Conservation (phyloP, 2,888 invertebrate genomes). For the Seira sanloemensis region DNA sequence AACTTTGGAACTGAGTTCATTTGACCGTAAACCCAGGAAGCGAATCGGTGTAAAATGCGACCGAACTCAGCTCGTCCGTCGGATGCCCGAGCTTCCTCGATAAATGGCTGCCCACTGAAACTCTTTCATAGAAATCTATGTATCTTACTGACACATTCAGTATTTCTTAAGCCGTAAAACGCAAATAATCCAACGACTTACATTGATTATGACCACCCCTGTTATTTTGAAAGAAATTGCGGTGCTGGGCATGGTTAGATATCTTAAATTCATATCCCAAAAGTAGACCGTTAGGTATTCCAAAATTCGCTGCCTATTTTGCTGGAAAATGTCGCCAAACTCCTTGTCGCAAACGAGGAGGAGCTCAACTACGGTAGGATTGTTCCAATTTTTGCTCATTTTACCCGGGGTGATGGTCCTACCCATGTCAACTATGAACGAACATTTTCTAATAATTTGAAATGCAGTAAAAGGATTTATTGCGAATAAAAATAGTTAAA, state of each 20-base stretch:
- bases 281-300: constrained; percentile 65
- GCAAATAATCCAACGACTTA: too few relatives aligned
- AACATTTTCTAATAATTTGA: background rate
- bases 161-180: too few relatives aligned
- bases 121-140: too few relatives aligned
- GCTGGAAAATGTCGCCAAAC: constrained; percentile 54
- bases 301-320: constrained; percentile 44
- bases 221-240: constrained; percentile 50
- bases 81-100: constrained; percentile 59
- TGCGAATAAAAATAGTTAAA: too few relatives aligned
- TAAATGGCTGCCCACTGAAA: constrained; percentile 58
- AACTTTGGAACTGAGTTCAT: constrained; percentile 35
- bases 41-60: constrained; percentile 44
- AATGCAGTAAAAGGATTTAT: too few relatives aligned
- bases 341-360: constrained; percentile 61
- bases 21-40: constrained; percentile 53
- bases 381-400: too few relatives aligned
- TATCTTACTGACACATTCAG: too few relatives aligned
- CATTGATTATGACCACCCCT: constrained; percentile 49
- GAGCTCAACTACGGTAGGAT: constrained; percentile 44
- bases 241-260: constrained; percentile 50
- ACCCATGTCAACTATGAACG: background rate
- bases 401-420: background rate
- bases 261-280: constrained; percentile 65
- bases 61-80: constrained; percentile 64